Percentiles rank a stretch among this genome's conserved stretches.
Conservation (phyloP, 2,888 invertebrate species). For the Alloplasta piceator region DNA sequence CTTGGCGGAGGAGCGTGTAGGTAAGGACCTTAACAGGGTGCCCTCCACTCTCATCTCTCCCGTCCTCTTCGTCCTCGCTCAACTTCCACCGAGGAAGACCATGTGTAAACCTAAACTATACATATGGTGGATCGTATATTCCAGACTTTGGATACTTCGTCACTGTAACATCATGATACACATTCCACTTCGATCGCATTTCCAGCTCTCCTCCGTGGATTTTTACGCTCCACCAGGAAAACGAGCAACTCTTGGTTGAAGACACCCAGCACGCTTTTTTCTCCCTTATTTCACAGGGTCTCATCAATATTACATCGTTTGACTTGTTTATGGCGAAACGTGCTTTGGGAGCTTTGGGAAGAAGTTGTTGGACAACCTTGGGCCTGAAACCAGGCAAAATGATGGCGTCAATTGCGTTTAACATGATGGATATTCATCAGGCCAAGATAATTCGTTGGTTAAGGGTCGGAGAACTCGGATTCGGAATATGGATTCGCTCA, state of each 20-base stretch:
- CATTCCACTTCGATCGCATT: slow-evolving; percentile 17
- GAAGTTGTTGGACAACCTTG: slow-evolving; percentile 25
- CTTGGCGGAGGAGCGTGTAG: not conserved
- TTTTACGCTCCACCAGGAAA: not conserved
- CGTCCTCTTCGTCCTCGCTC: not conserved
- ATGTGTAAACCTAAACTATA: not conserved
- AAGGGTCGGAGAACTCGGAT: no score
- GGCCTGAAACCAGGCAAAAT: not conserved
- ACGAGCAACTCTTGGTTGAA: slow-evolving; percentile 22
- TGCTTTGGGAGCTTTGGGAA: slow-evolving; percentile 24
- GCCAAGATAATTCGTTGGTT: no score
- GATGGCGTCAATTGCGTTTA: no score
- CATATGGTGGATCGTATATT: slow-evolving; percentile 22
- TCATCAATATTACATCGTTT: slow-evolving; percentile 38
- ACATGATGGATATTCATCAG: no score
- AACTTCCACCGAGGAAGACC: not conserved
- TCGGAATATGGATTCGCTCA: no score
- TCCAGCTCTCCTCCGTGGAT: not conserved
- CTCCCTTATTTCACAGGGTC: slow-evolving; percentile 34
- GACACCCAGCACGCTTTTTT: not conserved
- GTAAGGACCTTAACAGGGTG: not conserved
- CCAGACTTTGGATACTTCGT: slow-evolving; percentile 12
- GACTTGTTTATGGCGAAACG: slow-evolving; percentile 50
- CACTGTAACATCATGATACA: slow-evolving; percentile 20
- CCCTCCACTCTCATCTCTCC: not conserved